Evolutionary conservation across 2,113 vertebrate genomes (phyloP).

Genomic region (Crotophaga sulcirostris): DNA sequence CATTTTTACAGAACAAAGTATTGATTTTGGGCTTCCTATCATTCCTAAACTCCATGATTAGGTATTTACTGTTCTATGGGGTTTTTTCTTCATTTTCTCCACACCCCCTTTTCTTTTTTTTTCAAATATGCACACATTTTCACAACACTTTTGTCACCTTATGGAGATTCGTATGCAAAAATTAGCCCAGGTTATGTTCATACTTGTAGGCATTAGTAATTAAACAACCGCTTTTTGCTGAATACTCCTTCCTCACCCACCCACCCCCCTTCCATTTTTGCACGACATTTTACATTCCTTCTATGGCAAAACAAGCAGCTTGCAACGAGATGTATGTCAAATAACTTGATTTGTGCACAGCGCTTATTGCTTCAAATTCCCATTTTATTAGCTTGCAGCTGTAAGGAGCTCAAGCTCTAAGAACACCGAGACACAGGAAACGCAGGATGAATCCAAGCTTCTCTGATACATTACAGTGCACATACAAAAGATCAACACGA

Average conservation of each 20-base stretch:
- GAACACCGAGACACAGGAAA: not conserved
- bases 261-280: not conserved
- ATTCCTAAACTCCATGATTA: not conserved
- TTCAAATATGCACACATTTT: not conserved
- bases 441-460: not conserved
- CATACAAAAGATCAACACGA: not conserved
- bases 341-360: not conserved
- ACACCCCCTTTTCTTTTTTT: not conserved
- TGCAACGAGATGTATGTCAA: not conserved
- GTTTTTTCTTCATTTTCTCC: too few species aligned
- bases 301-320: not conserved
- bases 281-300: not conserved
- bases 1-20: not conserved
- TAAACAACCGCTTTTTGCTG: not conserved
- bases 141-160: not conserved
- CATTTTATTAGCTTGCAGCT: not conserved
- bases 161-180: not conserved
- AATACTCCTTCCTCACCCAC: not conserved
- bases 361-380: not conserved
- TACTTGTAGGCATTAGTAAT: not conserved
- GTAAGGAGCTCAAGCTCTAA: not conserved
- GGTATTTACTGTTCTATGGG: not conserved
- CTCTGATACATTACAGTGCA: not conserved
- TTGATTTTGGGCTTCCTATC: not conserved
- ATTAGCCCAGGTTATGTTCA: not conserved